Evolutionary conservation across 2,888 invertebrate genomes (phyloP).

Genomic region (Muscina levida): DNA sequence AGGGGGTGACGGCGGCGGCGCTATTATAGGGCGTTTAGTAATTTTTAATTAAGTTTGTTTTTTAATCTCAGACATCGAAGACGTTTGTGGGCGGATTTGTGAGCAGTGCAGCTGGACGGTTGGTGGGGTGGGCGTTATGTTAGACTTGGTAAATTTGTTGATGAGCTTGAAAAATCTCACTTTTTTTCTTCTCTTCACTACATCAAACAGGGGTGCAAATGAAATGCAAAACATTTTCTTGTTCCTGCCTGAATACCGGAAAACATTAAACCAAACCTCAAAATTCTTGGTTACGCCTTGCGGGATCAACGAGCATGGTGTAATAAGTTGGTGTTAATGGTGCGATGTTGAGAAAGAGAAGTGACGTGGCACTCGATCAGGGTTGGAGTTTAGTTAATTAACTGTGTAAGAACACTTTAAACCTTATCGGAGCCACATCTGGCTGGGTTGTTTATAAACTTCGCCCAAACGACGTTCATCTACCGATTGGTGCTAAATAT

Average conservation of each 20-base stretch:
- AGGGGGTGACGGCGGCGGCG: constrained; percentile 1
- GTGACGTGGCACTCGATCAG: no score
- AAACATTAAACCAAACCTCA: not conserved
- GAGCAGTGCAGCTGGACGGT: not conserved
- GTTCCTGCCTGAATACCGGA: not conserved
- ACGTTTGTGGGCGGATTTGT: not conserved
- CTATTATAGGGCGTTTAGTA: constrained; percentile 70
- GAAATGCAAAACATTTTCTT: constrained; percentile 23
- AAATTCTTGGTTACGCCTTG: constrained; percentile 12
- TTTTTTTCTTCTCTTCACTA: no score
- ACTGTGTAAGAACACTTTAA: no score
- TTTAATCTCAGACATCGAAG: constrained; percentile 43
- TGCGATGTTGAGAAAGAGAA: no score
- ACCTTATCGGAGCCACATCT: no score
- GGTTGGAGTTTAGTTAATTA: no score
- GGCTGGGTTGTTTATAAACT: no score
- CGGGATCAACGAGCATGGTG: no score
- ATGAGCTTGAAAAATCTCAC: constrained; percentile 44
- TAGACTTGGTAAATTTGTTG: constrained; percentile 23
- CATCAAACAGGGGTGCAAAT: constrained; percentile 34
- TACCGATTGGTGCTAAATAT: no score
- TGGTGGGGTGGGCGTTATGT: not conserved
- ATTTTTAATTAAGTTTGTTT: constrained; percentile 71
- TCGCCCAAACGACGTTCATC: no score
- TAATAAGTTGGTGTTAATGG: no score